These are phyloP conservation scores for Ooceraea biroi DNA, from an alignment of 1,140 invertebrate species.

Conservation along the genomic window DNA sequence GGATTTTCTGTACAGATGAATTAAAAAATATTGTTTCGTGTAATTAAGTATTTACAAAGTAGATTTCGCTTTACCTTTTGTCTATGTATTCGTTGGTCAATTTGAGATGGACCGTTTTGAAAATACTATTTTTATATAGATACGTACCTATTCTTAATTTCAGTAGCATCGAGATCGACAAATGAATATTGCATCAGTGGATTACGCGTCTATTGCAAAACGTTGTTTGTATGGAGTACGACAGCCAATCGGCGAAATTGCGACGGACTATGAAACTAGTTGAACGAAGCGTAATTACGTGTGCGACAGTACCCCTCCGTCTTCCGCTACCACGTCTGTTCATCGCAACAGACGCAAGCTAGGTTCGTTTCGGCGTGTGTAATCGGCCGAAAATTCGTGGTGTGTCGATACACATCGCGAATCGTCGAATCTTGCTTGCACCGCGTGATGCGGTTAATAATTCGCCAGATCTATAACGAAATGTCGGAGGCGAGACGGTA, in stretches of 20 bases:
- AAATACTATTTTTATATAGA: neutral
- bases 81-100: neutral
- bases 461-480: constrained; percentile 51
- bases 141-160: neutral
- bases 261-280: constrained; percentile 75
- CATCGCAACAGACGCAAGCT: constrained; percentile 10
- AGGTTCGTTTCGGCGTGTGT: constrained; percentile 42
- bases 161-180: constrained; percentile 17
- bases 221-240: constrained; percentile 43
- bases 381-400: constrained; percentile 55
- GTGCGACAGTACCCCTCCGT: constrained; percentile 8
- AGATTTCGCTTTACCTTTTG: neutral
- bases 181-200: constrained; percentile 43
- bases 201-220: constrained; percentile 32
- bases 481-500: constrained; percentile 38
- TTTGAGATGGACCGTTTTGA: neutral
- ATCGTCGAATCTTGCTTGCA: constrained; percentile 11
- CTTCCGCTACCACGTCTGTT: constrained; percentile 18
- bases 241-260: constrained; percentile 69
- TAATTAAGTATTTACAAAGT: too few species aligned
- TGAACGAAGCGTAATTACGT: constrained; percentile 79
- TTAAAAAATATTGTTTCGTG: too few species aligned
- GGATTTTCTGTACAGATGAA: too few species aligned
- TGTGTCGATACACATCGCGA: constrained; percentile 52
- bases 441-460: constrained; percentile 61